Evolutionary conservation across 2,797 vertebrate genomes (phyloP), one percentile per base, ranked within the genome.

Genomic region (Lagodon rhomboides): DNA sequence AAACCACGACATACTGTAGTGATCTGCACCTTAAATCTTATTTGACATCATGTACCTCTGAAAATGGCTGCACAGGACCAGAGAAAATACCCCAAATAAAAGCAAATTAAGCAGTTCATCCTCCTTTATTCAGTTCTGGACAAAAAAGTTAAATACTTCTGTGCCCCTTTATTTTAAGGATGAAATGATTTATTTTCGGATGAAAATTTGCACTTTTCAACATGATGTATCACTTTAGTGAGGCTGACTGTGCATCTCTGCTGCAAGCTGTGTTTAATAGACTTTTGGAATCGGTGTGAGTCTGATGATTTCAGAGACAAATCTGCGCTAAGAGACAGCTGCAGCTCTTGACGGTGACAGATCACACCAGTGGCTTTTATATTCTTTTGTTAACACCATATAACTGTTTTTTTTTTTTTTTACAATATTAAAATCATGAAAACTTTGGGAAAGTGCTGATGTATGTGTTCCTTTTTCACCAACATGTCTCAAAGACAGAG

Each of bases 191-290:
- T 7, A 18, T 68, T 73, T 73, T 72, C 30, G 4, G 18, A 30
- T 74, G 61, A 43, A 82, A 71, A 50, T 30, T 23, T 15, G 17
- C 46, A 73, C 63, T 55, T 18, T 56, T 68, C 59, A 74, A 54
- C 12, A 2, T 67, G 66, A 86, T 75, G n/a, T n/a, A 66, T 79
- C 5, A 34, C 71, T 66, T 73, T 20, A 46, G 66, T 74, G 13
- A 43, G 22, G 46, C 64, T 0, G 2, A 66, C 30, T 54, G 58
- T 62, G 34, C 68, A 74, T 66, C 65, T 66, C 53, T 56, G 49
- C 70, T 55, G 63, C 61, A 44, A 47, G 79, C 63, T 53, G 34
- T 76, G 80, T 87, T 73, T 71, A 75, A 84, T 61, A 75, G 70
- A 79, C 60, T 51, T 53, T 27, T 70, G 27, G 23, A 82, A 63